A percentile compares a stretch with the other conserved stretches of the same genome.
Conservation (phyloP, 2,797 vertebrate genomes). For the Hipposideros larvatus region DNA sequence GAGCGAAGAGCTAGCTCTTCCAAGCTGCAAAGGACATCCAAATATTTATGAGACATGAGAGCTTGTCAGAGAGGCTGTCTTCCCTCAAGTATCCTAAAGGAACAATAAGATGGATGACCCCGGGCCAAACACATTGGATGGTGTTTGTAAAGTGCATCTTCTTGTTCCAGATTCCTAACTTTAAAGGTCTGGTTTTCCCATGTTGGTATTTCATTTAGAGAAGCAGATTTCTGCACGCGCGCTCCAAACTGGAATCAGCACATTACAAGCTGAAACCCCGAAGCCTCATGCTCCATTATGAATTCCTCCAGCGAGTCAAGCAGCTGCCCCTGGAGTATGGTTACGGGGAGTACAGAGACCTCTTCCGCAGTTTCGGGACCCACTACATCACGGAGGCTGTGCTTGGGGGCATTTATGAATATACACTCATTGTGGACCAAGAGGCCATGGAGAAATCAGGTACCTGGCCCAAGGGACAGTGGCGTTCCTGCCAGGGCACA, state of each 20-base stretch:
- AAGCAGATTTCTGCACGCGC: constrained; percentile 91
- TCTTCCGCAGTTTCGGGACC: constrained; percentile 94
- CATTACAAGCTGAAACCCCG: constrained; percentile 92
- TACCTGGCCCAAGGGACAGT: neutral
- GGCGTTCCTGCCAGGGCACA: fast-evolving
- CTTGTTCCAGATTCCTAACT: neutral
- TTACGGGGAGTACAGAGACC: constrained; percentile 95
- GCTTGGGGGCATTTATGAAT: constrained; percentile 93
- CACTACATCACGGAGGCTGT: constrained; percentile 94
- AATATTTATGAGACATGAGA: constrained; percentile 40
- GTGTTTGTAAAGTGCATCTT: constrained; percentile 72
- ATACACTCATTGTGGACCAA: constrained; percentile 91
- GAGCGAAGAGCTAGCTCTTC: neutral
- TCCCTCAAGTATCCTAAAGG: constrained; percentile 50
- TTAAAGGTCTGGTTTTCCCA: constrained; percentile 70
- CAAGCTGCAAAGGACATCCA: neutral
- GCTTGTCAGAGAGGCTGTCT: neutral
- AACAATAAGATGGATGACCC: constrained; percentile 8
- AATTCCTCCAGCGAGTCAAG: constrained; percentile 92
- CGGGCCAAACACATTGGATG: neutral
- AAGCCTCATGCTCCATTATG: constrained; percentile 92
- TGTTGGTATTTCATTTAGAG: constrained; percentile 86
- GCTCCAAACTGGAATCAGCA: constrained; percentile 91
- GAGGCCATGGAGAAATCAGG: constrained; percentile 87
- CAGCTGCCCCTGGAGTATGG: constrained; percentile 91